Evolutionary conservation across 2,797 vertebrate species (phyloP).

Genomic region (Mus caroli): DNA sequence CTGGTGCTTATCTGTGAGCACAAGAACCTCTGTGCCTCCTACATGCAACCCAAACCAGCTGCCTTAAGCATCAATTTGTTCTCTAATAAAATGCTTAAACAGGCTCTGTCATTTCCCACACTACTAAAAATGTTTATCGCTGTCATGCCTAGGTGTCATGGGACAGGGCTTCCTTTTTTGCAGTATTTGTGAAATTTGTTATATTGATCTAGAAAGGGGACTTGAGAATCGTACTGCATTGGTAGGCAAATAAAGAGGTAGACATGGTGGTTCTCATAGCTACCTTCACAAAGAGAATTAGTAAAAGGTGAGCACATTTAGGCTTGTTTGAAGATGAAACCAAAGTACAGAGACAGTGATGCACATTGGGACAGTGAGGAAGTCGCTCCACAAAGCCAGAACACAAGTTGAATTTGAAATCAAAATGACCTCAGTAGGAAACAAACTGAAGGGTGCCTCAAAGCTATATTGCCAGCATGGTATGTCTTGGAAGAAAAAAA

Average conservation of each 20-base stretch:
- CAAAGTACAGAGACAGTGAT: background rate
- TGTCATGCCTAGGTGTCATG: background rate
- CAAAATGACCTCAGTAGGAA: slow-evolving; percentile 32
- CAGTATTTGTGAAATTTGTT: background rate
- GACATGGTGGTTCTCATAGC: background rate
- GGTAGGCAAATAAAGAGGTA: background rate
- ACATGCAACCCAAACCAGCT: background rate
- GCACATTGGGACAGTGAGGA: background rate
- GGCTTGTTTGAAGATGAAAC: slow-evolving; percentile 17
- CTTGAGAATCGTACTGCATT: slow-evolving; percentile 18
- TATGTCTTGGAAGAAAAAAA: background rate
- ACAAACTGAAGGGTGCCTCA: background rate
- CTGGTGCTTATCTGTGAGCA: background rate
- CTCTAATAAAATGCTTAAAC: background rate
- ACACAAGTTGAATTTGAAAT: slow-evolving; percentile 25
- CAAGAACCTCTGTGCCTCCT: background rate
- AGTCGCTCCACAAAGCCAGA: background rate
- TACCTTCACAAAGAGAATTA: background rate
- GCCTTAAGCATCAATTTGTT: background rate
- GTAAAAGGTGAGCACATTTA: slow-evolving; percentile 20
- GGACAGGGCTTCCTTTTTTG: background rate
- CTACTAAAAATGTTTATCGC: slow-evolving; percentile 26
- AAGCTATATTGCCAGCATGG: background rate
- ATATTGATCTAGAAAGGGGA: background rate
- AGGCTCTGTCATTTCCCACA: background rate